These are phyloP conservation scores for Temnothorax rugatulus DNA, from an alignment of 2,888 invertebrate species.

Conservation along the genomic window DNA sequence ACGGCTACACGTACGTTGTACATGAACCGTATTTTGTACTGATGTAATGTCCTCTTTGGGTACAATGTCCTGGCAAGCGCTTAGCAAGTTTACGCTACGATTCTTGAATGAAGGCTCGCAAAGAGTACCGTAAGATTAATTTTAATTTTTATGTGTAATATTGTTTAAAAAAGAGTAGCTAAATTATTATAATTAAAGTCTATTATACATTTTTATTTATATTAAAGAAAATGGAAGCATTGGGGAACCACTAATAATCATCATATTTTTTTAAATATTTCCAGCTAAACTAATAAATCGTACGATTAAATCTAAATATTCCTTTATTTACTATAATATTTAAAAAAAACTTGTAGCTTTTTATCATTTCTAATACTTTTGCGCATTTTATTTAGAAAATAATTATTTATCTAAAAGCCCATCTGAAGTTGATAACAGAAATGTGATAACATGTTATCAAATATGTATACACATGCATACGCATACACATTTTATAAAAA, in stretches of 20 bases:
- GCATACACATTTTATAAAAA: not conserved
- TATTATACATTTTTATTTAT: not conserved
- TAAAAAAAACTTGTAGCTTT: not conserved
- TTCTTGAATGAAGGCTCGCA: not conserved
- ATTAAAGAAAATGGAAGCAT: not conserved
- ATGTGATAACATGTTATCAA: not conserved
- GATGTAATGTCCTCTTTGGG: conserved; percentile 31
- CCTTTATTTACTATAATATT: not conserved
- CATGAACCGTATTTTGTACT: not conserved
- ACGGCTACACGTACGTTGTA: not conserved
- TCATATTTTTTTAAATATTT: not conserved
- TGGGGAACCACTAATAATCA: not conserved
- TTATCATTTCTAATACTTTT: not conserved
- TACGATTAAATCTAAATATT: not conserved
- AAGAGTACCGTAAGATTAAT: not conserved
- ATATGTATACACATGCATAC: not conserved
- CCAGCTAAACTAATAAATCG: not conserved
- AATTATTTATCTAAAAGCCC: not conserved
- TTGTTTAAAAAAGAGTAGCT: not conserved
- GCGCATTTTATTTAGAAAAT: not conserved
- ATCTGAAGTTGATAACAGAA: not conserved
- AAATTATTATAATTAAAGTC: not conserved
- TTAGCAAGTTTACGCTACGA: conserved; percentile 81
- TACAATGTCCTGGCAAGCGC: conserved; percentile 65
- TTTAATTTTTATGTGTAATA: not conserved